Percentiles rank a stretch among this genome's conserved stretches.
Conservation (phyloP, 1,140 invertebrate species). For the Bombus ignitus region DNA sequence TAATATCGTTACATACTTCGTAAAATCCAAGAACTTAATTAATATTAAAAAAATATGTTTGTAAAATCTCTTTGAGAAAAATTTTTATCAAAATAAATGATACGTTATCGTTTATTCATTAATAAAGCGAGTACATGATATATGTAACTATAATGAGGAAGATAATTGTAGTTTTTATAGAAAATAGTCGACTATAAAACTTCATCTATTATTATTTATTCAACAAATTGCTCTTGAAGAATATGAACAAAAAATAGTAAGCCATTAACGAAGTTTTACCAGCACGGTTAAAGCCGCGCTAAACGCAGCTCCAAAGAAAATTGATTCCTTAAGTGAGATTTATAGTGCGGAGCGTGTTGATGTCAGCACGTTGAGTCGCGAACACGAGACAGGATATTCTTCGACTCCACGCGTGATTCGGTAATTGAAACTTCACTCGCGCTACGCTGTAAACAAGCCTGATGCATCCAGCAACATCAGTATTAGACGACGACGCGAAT, state of each 20-base stretch:
- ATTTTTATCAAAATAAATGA: background rate
- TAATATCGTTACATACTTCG: too few relatives aligned
- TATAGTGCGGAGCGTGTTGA: background rate
- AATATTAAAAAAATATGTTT: too few relatives aligned
- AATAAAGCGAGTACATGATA: background rate
- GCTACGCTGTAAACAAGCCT: constrained; percentile 39
- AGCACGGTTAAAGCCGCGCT: too few relatives aligned
- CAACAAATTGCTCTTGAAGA: background rate
- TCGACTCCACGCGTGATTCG: constrained; percentile 32
- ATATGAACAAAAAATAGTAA: background rate
- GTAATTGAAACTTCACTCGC: constrained; percentile 42
- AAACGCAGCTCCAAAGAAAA: background rate
- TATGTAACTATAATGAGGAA: background rate
- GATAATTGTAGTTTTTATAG: background rate
- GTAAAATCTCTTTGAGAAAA: too few relatives aligned
- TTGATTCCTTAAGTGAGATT: constrained; percentile 6
- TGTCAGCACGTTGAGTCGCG: background rate
- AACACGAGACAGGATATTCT: background rate
- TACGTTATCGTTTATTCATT: background rate
- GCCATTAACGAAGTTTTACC: background rate
- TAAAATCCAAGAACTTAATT: too few relatives aligned
- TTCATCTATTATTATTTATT: background rate
- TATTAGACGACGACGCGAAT: constrained; percentile 49
- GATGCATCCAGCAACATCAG: constrained; percentile 32
- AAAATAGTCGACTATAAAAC: background rate